Percentiles rank a stretch among this genome's conserved stretches.
Conservation (phyloP, 2,113 vertebrate genomes). For the Tinamus guttatus region DNA sequence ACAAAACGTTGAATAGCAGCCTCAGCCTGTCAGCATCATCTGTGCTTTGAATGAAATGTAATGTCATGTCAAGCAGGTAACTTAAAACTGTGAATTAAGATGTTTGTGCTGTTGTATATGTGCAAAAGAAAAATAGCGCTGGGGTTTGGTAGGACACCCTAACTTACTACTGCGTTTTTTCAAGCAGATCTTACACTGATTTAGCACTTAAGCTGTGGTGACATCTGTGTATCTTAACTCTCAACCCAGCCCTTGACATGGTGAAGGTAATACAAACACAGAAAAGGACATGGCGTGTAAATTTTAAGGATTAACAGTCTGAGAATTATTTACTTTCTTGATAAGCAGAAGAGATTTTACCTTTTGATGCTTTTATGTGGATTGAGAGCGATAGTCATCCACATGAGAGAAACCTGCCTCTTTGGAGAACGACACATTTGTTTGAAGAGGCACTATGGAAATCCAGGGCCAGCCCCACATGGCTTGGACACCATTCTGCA, state of each 20-base stretch:
- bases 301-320: background rate
- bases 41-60: constrained; percentile 45
- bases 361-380: background rate
- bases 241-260: background rate
- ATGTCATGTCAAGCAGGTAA: background rate
- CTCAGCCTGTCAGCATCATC: constrained; percentile 10
- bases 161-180: background rate
- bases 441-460: background rate
- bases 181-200: background rate
- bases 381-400: background rate
- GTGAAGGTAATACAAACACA: background rate
- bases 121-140: background rate
- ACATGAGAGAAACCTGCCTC: background rate
- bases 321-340: background rate
- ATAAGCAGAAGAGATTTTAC: background rate
- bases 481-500: background rate
- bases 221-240: background rate
- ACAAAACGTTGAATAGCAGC: constrained; percentile 29
- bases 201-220: background rate
- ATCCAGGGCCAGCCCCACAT: background rate
- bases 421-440: background rate
- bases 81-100: background rate
- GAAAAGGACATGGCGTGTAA: background rate
- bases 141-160: background rate
- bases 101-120: background rate